Base-by-base conservation (phyloP, 2,113 vertebrate genomes). In the Zosterops pallidus region DNA sequence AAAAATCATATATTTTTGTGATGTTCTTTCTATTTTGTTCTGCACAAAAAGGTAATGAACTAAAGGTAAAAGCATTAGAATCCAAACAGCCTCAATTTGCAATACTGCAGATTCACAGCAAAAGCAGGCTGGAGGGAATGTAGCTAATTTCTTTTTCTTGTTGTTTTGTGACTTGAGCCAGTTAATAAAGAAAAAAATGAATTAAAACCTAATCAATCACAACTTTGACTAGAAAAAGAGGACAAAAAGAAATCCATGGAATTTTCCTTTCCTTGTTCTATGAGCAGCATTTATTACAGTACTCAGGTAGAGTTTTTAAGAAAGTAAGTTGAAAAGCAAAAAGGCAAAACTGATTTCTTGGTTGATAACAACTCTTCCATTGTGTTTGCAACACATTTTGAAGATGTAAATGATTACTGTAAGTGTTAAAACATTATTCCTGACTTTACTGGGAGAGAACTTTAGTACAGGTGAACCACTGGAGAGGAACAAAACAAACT, bases 131-230 rank as follows among this genome's bases (percentile, higher is more conserved):
- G 31, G 37, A 74, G 75, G 79, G 23, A 88, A 86, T 9, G 22
- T 13, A 94, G 72, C 12, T 84, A 63, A 83, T 78, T 92, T 90
- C 9, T 67, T 92, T 91, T 84, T 56, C 31, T 60, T 75, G 5
- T 47, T 84, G n/a, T 90, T 95, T 60, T 47, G 62, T 57, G 77
- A 76, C 64, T 92, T 4, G 2, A 64, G n/a, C 12, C 57, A 88
- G 55, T 72, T 92, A 75, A 74, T 83, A 88, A 77, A 85, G 33
- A 72, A 62, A 82, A 82, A 86, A 92, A 28, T 7, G 14, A 85
- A 92, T 83, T 78, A 95, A 81, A 93, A 88, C n/a, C 68, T 90
- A 49, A 78, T 84, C 71, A 92, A 35, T 92, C 93, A 83, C 72
- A 86, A n/a, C 49, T 86, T 71, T 75, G 47, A 70, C 39, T 24